A percentile compares a stretch with the other conserved stretches of the same genome.
These are phyloP conservation scores for Mythimna pallens DNA, from an alignment of 2,888 invertebrate species.

Conservation along the genomic window DNA sequence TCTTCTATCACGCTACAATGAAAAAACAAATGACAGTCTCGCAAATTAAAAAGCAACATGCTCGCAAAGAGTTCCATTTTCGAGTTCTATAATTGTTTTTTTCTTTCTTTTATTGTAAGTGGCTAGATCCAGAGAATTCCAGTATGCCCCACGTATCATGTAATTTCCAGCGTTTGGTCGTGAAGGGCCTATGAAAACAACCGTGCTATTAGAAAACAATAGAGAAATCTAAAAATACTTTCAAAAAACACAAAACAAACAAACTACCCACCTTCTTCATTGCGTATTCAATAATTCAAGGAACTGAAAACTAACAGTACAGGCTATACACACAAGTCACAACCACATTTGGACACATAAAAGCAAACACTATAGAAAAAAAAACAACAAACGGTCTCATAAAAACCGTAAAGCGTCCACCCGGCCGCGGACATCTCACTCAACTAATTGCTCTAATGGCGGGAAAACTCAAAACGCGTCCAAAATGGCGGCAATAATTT, in stretches of 20 bases:
- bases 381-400: constrained; percentile 76
- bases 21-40: too few species aligned
- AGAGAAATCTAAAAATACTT: neutral
- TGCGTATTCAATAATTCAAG: constrained; percentile 12
- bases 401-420: constrained; percentile 84
- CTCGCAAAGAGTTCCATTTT: too few species aligned
- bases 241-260: neutral
- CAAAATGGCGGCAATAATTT: constrained; percentile 87
- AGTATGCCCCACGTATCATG: too few species aligned
- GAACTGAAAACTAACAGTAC: constrained; percentile 12
- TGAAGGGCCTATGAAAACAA: too few species aligned
- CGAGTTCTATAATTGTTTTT: too few species aligned
- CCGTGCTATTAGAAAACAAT: neutral
- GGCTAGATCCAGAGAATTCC: too few species aligned
- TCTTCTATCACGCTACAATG: too few species aligned
- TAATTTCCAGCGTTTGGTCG: neutral
- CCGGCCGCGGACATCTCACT: constrained; percentile 88
- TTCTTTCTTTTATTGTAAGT: too few species aligned
- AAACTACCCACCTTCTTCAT: constrained; percentile 19
- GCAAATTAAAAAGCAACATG: too few species aligned
- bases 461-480: constrained; percentile 84
- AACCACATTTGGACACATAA: constrained; percentile 61
- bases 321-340: constrained; percentile 34
- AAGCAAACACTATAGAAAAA: constrained; percentile 64
- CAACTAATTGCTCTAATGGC: constrained; percentile 90